Evolutionary conservation across 2,888 invertebrate species (phyloP).

Genomic region (Leucophenga maculata): DNA sequence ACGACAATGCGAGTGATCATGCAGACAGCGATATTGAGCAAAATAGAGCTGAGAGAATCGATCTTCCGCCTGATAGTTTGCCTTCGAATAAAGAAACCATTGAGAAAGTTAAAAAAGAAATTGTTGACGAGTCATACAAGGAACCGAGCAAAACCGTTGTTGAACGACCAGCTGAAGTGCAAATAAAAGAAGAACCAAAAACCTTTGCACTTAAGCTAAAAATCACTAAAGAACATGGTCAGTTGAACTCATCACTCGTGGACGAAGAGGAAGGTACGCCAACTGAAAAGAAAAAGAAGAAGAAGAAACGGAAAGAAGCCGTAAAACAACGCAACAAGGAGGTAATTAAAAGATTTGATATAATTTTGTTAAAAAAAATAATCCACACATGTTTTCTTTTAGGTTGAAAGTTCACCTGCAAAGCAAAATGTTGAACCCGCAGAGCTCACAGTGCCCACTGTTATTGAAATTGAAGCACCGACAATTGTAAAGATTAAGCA

Average conservation of each 20-base stretch:
- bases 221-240: conserved; percentile 71
- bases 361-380: conserved; percentile 26
- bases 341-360: conserved; percentile 17
- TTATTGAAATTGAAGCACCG: no score
- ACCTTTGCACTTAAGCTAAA: conserved; percentile 66
- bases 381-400: conserved; percentile 22
- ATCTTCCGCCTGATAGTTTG: conserved; percentile 40
- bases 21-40: conserved; percentile 20
- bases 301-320: conserved; percentile 66
- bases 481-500: conserved; percentile 64
- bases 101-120: conserved; percentile 58
- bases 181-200: conserved; percentile 43
- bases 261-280: conserved; percentile 56
- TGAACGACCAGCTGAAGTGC: conserved; percentile 15
- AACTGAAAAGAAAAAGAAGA: conserved; percentile 60
- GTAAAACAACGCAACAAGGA: conserved; percentile 51
- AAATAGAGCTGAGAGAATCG: conserved; percentile 29
- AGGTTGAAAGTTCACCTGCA: conserved; percentile 32
- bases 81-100: conserved; percentile 37
- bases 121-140: conserved; percentile 41
- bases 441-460: conserved; percentile 33
- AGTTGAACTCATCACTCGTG: conserved; percentile 68
- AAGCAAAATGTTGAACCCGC: conserved; percentile 23
- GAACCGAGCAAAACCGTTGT: conserved; percentile 12
- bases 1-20: neutral